These are phyloP conservation scores for Cryptocephalus moraei DNA, from an alignment of 2,888 invertebrate species.

Conservation along the genomic window DNA sequence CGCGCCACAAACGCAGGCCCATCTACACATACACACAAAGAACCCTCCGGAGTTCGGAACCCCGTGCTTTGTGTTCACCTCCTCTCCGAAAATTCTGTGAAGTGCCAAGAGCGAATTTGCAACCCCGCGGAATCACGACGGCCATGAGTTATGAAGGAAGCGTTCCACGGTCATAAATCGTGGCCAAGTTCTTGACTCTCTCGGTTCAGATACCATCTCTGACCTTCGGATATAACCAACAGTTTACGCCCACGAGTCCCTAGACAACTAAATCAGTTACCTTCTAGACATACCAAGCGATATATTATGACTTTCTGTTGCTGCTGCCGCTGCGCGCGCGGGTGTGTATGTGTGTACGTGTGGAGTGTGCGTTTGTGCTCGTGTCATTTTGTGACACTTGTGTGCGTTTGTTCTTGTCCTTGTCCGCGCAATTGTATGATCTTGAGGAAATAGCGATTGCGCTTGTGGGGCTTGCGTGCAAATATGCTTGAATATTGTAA, in stretches of 20 bases:
- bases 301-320: slow-evolving; percentile 5
- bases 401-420: too few relatives aligned
- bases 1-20: too few relatives aligned
- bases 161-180: slow-evolving; percentile 36
- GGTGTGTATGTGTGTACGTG: too few relatives aligned
- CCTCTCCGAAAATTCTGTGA: slow-evolving; percentile 5
- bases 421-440: too few relatives aligned
- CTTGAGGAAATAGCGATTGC: too few relatives aligned
- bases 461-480: too few relatives aligned
- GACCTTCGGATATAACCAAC: slow-evolving; percentile 30
- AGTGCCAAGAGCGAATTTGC: slow-evolving; percentile 13
- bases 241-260: slow-evolving; percentile 38
- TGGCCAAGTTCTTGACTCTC: slow-evolving; percentile 30
- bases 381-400: too few relatives aligned
- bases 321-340: slow-evolving; percentile 11
- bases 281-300: slow-evolving; percentile 18
- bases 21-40: too few relatives aligned
- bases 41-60: too few relatives aligned
- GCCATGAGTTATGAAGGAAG: slow-evolving; percentile 34
- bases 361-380: too few relatives aligned
- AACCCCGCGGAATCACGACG: slow-evolving; percentile 26
- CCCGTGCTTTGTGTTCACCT: background rate
- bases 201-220: slow-evolving; percentile 18
- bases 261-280: slow-evolving; percentile 41
- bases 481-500: too few relatives aligned